Evolutionary conservation across 2,888 invertebrate genomes (phyloP).

Genomic region (Volucella inflata): DNA sequence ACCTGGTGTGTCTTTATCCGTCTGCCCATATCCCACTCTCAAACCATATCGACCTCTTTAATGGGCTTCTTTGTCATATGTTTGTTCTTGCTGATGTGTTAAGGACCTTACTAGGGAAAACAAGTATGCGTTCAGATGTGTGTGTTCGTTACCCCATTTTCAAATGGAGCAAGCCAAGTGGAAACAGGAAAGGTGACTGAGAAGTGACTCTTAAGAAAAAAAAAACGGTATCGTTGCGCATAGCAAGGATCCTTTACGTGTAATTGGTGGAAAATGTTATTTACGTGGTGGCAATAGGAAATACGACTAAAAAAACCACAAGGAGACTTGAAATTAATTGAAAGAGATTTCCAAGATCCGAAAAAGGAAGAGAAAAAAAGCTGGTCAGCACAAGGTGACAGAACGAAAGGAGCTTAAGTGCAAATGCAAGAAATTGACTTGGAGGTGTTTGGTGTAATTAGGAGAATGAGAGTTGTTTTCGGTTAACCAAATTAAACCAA

Average conservation of each 20-base stretch:
- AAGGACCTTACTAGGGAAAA: slow-evolving; percentile 22
- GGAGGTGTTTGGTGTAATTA: slow-evolving; percentile 14
- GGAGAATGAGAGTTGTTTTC: slow-evolving; percentile 8
- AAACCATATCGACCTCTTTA: slow-evolving; percentile 4
- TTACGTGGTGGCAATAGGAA: slow-evolving; percentile 24
- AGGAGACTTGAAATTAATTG: slow-evolving; percentile 38
- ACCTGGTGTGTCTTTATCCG: background rate
- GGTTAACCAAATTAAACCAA: background rate
- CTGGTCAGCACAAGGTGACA: slow-evolving; percentile 13
- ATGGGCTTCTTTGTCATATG: slow-evolving; percentile 14
- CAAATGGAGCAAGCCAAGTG: slow-evolving; percentile 8
- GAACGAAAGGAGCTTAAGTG: slow-evolving; percentile 32
- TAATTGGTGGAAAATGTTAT: slow-evolving; percentile 41
- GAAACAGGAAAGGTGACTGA: slow-evolving; percentile 40
- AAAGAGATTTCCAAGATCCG: slow-evolving; percentile 2
- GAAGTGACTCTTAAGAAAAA: slow-evolving; percentile 24
- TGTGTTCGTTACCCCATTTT: slow-evolving; percentile 8
- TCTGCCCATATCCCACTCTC: background rate
- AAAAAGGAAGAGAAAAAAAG: slow-evolving; percentile 7
- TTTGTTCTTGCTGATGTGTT: slow-evolving; percentile 20
- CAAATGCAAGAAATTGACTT: slow-evolving; percentile 19
- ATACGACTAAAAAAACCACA: background rate
- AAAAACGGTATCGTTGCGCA: slow-evolving; percentile 33
- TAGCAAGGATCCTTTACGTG: slow-evolving; percentile 49
- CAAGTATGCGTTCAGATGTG: background rate